These are phyloP conservation scores for Leucophenga montana DNA, from an alignment of 2,888 invertebrate species.

Conservation along the genomic window DNA sequence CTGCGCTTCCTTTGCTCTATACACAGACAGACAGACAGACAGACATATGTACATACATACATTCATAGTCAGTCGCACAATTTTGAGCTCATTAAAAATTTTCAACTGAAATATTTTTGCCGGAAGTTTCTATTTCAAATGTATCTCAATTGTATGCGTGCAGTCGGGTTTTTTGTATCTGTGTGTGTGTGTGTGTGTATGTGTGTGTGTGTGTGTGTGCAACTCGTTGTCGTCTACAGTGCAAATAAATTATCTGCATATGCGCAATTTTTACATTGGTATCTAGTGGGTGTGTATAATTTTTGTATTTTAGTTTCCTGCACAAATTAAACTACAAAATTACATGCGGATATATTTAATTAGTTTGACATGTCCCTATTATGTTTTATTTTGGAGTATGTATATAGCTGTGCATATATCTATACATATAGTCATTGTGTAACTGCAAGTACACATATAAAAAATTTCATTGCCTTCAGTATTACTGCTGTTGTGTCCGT, in stretches of 20 bases:
- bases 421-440: too few species aligned
- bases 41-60: background rate
- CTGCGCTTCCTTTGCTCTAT: too few species aligned
- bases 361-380: constrained; percentile 52
- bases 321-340: constrained; percentile 55
- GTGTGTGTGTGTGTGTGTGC: constrained; percentile 34
- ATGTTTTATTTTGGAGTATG: constrained; percentile 46
- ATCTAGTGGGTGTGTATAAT: too few species aligned
- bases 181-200: constrained; percentile 10
- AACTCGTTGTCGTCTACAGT: too few species aligned
- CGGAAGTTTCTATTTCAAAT: constrained; percentile 53
- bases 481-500: background rate
- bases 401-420: too few species aligned
- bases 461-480: background rate
- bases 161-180: too few species aligned
- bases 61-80: constrained; percentile 33
- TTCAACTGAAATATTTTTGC: constrained; percentile 66
- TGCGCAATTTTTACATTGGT: too few species aligned
- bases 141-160: constrained; percentile 7
- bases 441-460: too few species aligned
- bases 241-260: too few species aligned
- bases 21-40: constrained; percentile 18
- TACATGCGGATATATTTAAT: constrained; percentile 61
- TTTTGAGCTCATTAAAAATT: constrained; percentile 65
- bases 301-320: constrained; percentile 53